Percentiles rank a stretch among this genome's conserved stretches.
Conservation (phyloP, 2,113 vertebrate genomes). For the Bubalus kerabau region DNA sequence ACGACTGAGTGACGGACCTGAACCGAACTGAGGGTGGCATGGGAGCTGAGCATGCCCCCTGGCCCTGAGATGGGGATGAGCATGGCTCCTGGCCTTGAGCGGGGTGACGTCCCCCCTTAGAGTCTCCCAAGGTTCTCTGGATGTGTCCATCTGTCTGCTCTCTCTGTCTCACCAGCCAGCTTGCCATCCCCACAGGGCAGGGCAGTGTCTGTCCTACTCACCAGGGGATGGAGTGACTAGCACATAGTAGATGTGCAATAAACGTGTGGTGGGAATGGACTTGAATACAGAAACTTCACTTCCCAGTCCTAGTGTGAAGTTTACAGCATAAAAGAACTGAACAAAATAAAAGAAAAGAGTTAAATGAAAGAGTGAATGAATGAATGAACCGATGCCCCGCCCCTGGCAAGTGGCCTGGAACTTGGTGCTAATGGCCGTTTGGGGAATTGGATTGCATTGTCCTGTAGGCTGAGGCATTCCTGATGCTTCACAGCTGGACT, state of each 20-base stretch:
- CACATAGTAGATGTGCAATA: accelerated
- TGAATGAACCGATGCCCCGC: neutral
- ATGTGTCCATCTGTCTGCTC: neutral
- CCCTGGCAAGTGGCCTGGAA: neutral
- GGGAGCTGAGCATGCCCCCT: neutral
- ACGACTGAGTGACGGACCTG: accelerated
- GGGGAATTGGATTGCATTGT: neutral
- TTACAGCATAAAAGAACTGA: neutral
- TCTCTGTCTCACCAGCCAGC: neutral
- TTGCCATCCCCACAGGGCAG: neutral
- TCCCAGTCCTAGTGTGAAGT: neutral
- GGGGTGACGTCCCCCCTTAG: accelerated
- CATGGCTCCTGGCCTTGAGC: neutral
- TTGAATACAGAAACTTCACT: neutral
- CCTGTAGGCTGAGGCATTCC: neutral
- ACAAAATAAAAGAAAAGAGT: too few relatives aligned
- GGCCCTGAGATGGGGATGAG: too few relatives aligned
- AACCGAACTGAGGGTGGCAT: neutral
- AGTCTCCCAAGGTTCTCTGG: neutral
- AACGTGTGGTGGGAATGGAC: neutral
- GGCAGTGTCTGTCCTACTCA: neutral
- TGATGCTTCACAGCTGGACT: neutral
- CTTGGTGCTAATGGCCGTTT: neutral
- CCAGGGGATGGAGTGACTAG: neutral
- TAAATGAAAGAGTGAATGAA: neutral